Conservation (phyloP, 2,888 invertebrate genomes). For the Malthinus flaveolus region DNA sequence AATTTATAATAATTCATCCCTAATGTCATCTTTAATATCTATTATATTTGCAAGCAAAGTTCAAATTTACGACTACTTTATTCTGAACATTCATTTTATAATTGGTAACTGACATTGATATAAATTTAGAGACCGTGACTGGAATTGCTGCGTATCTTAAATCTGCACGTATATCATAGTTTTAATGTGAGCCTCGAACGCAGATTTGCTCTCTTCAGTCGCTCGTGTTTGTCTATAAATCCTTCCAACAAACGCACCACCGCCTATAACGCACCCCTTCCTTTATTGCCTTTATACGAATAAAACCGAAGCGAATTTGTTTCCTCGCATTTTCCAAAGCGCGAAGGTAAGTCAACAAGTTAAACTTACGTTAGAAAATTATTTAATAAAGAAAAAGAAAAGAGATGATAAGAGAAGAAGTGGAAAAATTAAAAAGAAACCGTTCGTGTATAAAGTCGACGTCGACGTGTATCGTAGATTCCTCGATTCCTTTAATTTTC, state of each 20-base stretch:
- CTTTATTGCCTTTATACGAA: conserved; percentile 46
- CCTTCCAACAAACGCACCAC: conserved; percentile 49
- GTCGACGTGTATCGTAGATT: conserved; percentile 22
- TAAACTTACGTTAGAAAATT: background rate
- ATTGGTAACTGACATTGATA: conserved; percentile 57
- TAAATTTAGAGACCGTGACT: conserved; percentile 56
- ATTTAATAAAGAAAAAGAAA: background rate
- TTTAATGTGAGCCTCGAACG: conserved; percentile 55
- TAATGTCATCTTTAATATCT: conserved; percentile 46
- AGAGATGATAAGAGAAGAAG: background rate
- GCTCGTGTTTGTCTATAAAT: conserved; percentile 56
- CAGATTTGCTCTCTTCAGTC: conserved; percentile 50
- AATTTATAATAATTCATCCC: conserved; percentile 30
- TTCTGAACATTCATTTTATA: conserved; percentile 53
- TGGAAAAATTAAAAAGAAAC: background rate
- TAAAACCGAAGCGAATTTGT: conserved; percentile 14
- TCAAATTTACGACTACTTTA: conserved; percentile 52
- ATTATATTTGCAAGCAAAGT: conserved; percentile 53
- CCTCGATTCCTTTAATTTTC: conserved; percentile 30
- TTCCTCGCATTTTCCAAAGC: background rate
- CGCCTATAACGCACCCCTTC: conserved; percentile 39
- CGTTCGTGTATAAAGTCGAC: background rate
- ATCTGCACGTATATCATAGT: conserved; percentile 57
- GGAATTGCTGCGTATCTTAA: conserved; percentile 56
- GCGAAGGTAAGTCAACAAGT: background rate